Evolutionary conservation across 2,888 invertebrate genomes (phyloP), one percentile per base, ranked within the genome.

Genomic region (Clepsis dumicolana): DNA sequence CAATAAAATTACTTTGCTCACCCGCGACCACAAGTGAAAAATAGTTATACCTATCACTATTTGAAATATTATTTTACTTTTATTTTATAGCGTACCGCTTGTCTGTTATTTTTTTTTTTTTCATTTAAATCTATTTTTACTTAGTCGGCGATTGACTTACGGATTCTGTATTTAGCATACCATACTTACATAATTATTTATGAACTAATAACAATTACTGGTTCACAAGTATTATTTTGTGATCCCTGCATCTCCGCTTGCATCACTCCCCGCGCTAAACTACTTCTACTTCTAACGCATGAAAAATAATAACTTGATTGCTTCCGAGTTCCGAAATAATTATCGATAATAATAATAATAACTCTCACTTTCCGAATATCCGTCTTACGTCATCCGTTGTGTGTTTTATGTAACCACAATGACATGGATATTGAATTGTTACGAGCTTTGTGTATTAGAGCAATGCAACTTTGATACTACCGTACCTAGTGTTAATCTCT

Each of bases 261-360:
- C 12, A 1, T 35, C 48, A 4, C 48, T 48, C 1, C 48, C 18
- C 54, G 21, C 48, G 24, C 48, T 35, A 52, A 44, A 54, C 24
- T 32, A 56, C 50, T 18, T 57, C 27, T 38, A 67, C 50, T 52
- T 50, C 63, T 53, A 44, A 56, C 50, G 35, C 67, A 68, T 64
- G 63, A 59, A 59, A 67, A 67, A 62, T 67, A 67, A 62, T 63
- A 57, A 44, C 35, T 56, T 41, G 63, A 59, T 68, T 25, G 68
- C 68, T 64, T 68, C 68, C 64, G 64, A 68, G 44, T 41, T 59
- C 68, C 57, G 52, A 44, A 41, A 64, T 64, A 68, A 68, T 68
- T 64, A 64, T 64, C 41, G 65, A 65, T 52, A 67, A 65, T 52
- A 67, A 65, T 52, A 67, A 62, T 63, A 67, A 67, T 67, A 67